Evolutionary conservation across 2,888 invertebrate genomes (phyloP), one percentile per base, ranked within the genome.

Genomic region (Cephus sareptanus): DNA sequence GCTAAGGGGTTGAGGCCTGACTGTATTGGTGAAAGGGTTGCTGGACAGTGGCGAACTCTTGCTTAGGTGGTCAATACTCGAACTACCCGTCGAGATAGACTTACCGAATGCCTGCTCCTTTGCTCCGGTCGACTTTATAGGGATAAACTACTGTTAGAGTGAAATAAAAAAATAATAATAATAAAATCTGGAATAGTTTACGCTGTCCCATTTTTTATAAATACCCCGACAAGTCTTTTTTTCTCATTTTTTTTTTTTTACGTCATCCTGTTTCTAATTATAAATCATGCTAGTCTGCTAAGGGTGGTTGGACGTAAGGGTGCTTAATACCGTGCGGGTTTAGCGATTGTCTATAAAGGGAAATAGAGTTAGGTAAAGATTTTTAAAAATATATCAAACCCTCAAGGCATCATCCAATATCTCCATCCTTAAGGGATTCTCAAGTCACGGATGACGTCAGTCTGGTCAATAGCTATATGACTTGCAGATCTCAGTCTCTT

Each of bases 41-140:
- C 91, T 88, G 91, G 91, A 91, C 90, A 89, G 91, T 91, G 91
- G 91, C 91, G 91, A 90, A 85, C 91, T 90, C 91, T 87, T 88
- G 89, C 90, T 91, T 90, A 89, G 88, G 87, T 81, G 91, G 90
- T 81, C 84, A 84, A 81, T 86, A 82, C 79, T 79, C 81, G 90
- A 90, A 91, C 91, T 91, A 91, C 81, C 82, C 82, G 35, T 81
- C 76, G 86, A 87, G 87, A 85, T 81, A 85, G 80, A 80, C 81
- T 79, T 78, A 69, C 75, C 78, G 33, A 71, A 71, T 15, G 33
- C 71, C 71, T 31, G 33, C 15, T 71, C 71, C 56, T 56, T 56
- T 23, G 56, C 56, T 56, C 23, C 56, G 56, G 56, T 56, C 56
- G 56, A 56, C 56, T 56, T 56, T 56, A 56, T 56, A 56, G 56